A percentile compares a stretch with the other conserved stretches of the same genome.
phyloP scores from a whole-genome alignment of 2,113 vertebrate species.

The Helogale parvula region DNA sequence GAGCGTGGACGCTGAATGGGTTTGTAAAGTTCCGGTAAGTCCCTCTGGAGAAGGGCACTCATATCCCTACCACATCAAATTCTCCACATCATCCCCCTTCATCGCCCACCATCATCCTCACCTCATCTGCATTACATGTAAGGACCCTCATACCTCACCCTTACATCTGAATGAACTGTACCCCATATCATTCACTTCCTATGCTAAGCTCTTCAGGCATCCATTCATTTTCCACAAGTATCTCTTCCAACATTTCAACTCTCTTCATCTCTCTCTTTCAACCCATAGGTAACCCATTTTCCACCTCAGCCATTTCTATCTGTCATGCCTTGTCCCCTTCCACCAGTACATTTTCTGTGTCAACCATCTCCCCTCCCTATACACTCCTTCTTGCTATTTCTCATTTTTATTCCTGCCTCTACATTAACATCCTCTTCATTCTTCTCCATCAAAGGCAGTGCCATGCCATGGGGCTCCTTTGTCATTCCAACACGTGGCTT shows the following conservation, averaged over 20 bases:
- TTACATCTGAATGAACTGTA: conserved; percentile 6
- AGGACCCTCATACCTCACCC: background rate
- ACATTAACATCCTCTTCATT: conserved; percentile 42
- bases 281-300: background rate
- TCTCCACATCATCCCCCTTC: conserved; percentile 25
- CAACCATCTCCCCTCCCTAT: background rate
- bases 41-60: conserved; percentile 77
- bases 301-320: conserved; percentile 1
- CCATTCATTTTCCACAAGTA: background rate
- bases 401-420: conserved; percentile 23
- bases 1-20: conserved; percentile 86
- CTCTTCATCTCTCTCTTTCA: background rate
- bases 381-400: background rate
- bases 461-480: conserved; percentile 73
- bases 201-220: background rate
- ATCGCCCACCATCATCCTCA: conserved; percentile 26
- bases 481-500: conserved; percentile 74
- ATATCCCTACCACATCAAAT: conserved; percentile 9
- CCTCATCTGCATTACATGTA: background rate
- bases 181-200: background rate
- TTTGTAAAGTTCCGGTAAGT: conserved; percentile 89
- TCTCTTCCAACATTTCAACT: background rate
- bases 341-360: background rate
- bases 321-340: background rate
- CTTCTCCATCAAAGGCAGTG: conserved; percentile 72